Conservation (phyloP, 2,797 vertebrate genomes). For the Sphaeramia orbicularis region DNA sequence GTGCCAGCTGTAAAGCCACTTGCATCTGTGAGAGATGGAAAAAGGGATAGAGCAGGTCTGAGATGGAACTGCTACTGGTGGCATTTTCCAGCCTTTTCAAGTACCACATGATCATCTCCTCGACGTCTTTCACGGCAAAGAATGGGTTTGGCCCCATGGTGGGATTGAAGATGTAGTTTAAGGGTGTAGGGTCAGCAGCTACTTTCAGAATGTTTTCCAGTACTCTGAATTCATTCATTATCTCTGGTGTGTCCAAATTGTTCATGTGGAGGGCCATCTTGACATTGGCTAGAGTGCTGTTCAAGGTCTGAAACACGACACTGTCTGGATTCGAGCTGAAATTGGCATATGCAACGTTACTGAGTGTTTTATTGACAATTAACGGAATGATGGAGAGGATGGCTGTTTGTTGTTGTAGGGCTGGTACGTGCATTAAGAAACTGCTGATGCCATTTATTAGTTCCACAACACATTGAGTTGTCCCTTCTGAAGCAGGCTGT, state of each 20-base stretch:
- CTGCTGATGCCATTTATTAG: conserved; percentile 57
- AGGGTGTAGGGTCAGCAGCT: conserved; percentile 46
- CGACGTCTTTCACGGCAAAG: conserved; percentile 50
- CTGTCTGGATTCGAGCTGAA: conserved; percentile 40
- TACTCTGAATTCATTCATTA: conserved; percentile 76
- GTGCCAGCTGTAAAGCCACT: conserved; percentile 57
- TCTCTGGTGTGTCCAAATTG: conserved; percentile 65
- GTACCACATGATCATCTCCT: conserved; percentile 80
- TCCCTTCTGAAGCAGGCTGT: conserved; percentile 35
- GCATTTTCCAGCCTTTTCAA: conserved; percentile 75
- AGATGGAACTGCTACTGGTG: conserved; percentile 66
- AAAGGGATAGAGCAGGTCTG: conserved; percentile 66
- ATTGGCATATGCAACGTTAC: conserved; percentile 37
- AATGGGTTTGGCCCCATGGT: conserved; percentile 48
- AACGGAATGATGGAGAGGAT: conserved; percentile 66
- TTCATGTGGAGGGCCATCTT: conserved; percentile 70
- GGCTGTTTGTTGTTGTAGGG: conserved; percentile 53
- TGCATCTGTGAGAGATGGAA: conserved; percentile 74
- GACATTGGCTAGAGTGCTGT: conserved; percentile 65
- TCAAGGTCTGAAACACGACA: conserved; percentile 52
- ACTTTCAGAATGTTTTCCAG: conserved; percentile 75
- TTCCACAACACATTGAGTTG: conserved; percentile 66
- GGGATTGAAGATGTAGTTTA: conserved; percentile 49
- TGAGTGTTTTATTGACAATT: conserved; percentile 57
- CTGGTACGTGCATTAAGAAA: conserved; percentile 65